These are phyloP conservation scores for Oryzias curvinotus DNA, from an alignment of 2,113 vertebrate genomes.

Conservation along the genomic window DNA sequence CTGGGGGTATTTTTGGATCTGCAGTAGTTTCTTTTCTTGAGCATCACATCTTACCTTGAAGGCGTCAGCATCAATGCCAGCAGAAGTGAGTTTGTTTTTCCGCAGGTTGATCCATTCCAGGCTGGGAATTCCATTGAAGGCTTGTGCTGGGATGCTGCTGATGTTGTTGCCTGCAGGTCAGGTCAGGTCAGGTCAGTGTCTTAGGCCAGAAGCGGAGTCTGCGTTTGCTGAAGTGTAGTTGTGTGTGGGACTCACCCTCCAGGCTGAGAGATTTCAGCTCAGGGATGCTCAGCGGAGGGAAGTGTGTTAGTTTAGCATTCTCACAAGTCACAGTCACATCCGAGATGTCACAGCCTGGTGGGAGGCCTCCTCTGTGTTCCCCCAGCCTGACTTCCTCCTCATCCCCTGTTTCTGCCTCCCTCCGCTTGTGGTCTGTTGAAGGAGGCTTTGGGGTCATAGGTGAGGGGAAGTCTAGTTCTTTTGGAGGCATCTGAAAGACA, in stretches of 20 bases:
- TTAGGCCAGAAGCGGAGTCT: neutral
- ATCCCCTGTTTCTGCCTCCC: constrained; percentile 20
- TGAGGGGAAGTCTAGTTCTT: constrained; percentile 41
- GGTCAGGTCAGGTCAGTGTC: neutral
- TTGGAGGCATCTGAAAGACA: constrained; percentile 72
- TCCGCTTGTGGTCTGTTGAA: constrained; percentile 22
- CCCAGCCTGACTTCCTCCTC: neutral
- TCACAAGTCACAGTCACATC: constrained; percentile 85
- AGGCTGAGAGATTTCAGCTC: constrained; percentile 88
- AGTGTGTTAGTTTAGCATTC: constrained; percentile 78
- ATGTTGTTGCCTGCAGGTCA: constrained; percentile 85
- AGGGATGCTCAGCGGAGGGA: constrained; percentile 85
- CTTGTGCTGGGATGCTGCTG: constrained; percentile 83
- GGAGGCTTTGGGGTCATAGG: constrained; percentile 47
- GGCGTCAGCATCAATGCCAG: constrained; percentile 78
- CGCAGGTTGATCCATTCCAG: constrained; percentile 94
- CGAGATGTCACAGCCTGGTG: constrained; percentile 81
- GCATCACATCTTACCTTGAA: constrained; percentile 83
- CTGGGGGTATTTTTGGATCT: too few relatives aligned
- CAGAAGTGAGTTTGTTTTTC: constrained; percentile 87
- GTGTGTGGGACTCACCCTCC: constrained; percentile 78
- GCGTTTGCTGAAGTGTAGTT: neutral
- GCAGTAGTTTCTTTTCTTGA: too few relatives aligned
- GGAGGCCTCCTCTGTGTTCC: constrained; percentile 65
- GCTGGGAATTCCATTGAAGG: constrained; percentile 92